phyloP scores from a whole-genome alignment of 2,797 vertebrate genomes.

The Periparus ater region DNA sequence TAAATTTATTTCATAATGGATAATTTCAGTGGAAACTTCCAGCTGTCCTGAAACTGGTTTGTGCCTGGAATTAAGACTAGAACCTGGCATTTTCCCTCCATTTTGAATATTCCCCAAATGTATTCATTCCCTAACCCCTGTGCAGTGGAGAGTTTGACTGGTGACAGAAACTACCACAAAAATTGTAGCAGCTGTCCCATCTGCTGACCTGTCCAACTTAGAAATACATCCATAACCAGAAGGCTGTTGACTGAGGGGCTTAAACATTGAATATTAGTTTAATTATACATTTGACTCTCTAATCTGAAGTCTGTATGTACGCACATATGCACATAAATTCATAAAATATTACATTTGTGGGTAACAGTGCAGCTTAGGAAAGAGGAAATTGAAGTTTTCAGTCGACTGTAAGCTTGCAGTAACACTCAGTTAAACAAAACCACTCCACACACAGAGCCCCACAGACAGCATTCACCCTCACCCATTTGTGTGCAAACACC shows the following conservation, averaged over 20 bases:
- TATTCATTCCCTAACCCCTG: background rate
- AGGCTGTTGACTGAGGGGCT: background rate
- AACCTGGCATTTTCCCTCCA: background rate
- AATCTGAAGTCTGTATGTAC: background rate
- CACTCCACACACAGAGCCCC: background rate
- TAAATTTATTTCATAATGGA: constrained; percentile 36
- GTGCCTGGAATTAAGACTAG: background rate
- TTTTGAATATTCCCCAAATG: background rate
- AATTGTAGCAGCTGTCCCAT: background rate
- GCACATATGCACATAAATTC: background rate
- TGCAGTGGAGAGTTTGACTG: background rate
- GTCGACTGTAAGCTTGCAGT: background rate
- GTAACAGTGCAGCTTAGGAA: background rate
- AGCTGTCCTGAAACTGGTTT: background rate
- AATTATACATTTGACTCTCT: background rate
- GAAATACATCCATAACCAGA: background rate
- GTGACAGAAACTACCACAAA: background rate
- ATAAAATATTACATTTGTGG: background rate
- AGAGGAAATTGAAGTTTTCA: background rate
- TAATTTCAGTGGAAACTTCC: constrained; percentile 36
- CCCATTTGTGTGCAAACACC: background rate
- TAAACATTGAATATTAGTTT: background rate
- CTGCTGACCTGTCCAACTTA: background rate
- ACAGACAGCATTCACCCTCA: background rate
- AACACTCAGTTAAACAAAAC: background rate